Evolutionary conservation across 2,797 vertebrate species (phyloP), one percentile per base, ranked within the genome.

Genomic region (Poeciliopsis gracilis): DNA sequence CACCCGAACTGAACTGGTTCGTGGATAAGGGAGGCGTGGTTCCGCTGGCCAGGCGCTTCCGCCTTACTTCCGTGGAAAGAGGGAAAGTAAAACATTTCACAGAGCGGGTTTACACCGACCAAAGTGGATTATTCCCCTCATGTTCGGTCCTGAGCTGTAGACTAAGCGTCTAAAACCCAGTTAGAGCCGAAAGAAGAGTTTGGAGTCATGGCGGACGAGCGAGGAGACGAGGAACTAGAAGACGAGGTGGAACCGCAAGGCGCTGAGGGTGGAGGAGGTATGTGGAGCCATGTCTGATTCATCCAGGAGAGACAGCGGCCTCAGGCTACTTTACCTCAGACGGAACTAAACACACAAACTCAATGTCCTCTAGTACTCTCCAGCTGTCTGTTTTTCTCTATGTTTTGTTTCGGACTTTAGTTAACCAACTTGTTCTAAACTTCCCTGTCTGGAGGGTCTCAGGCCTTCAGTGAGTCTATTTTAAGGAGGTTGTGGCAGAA

Each of bases 201-300:
- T 51, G 61, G 72, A 72, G 47, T n/a, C n/a, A 96, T 96, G 95
- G 88, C 93, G 25, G 93, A 93, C 70, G 53, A 80, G 2, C 79
- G 89, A 75, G 82, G 76, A 20, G 84, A 76, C 12, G 71, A 79
- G 12, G 66, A 6, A 25, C 6, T 41, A 0, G 77, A 53, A 0
- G 77, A 12, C 45, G 87, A 93, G 33, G 73, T 20, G 51, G 89
- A 93, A 28, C 73, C 45, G 0, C 69, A 9, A 28, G 95, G 94
- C n/a, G 95, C 95, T 5, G 82, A 43, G 63, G 92, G 91, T 0
- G 90, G 90, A 20, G 88, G 88, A 88, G 92, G 93, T 93, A 89
- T 2, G 91, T 82, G 77, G 2, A 79, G 57, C 38, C 79, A 30
- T 25, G 38, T 23, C 10, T 38, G 33, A 2, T 67, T 67, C 63